Conservation (phyloP, 2,113 vertebrate genomes). For the Cheilinus undulatus region DNA sequence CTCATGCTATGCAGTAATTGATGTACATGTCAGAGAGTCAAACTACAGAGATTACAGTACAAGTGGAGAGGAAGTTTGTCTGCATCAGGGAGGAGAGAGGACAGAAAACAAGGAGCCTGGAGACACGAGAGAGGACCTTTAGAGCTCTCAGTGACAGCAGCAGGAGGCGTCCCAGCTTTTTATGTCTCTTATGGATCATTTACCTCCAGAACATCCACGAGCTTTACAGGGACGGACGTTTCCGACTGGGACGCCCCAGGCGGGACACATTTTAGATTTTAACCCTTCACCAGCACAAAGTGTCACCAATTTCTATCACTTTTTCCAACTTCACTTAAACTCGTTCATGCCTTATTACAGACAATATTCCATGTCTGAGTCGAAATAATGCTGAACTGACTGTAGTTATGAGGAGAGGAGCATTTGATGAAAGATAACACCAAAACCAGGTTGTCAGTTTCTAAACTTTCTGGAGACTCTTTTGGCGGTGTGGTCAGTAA, state of each 20-base stretch:
- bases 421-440: too few species aligned
- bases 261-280: slow-evolving; percentile 2
- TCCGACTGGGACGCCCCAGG: slow-evolving; percentile 23
- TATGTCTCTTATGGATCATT: slow-evolving; percentile 19
- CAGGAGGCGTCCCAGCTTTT: slow-evolving; percentile 7
- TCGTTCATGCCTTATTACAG: too few species aligned
- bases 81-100: background rate
- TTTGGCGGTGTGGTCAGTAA: too few species aligned
- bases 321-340: too few species aligned
- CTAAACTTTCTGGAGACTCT: too few species aligned
- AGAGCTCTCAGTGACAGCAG: background rate
- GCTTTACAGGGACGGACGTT: background rate
- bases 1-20: slow-evolving; percentile 65
- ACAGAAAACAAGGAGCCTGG: background rate
- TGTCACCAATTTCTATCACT: too few species aligned
- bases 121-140: background rate
- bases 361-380: too few species aligned
- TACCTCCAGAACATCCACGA: background rate
- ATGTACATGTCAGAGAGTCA: slow-evolving; percentile 71
- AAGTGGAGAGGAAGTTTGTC: slow-evolving; percentile 24
- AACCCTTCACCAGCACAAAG: too few species aligned
- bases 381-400: too few species aligned
- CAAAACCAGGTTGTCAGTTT: too few species aligned
- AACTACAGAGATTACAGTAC: slow-evolving; percentile 70
- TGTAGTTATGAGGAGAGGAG: too few species aligned